phyloP scores from a whole-genome alignment of 2,888 invertebrate genomes.

The Alentia gelatinosa region DNA sequence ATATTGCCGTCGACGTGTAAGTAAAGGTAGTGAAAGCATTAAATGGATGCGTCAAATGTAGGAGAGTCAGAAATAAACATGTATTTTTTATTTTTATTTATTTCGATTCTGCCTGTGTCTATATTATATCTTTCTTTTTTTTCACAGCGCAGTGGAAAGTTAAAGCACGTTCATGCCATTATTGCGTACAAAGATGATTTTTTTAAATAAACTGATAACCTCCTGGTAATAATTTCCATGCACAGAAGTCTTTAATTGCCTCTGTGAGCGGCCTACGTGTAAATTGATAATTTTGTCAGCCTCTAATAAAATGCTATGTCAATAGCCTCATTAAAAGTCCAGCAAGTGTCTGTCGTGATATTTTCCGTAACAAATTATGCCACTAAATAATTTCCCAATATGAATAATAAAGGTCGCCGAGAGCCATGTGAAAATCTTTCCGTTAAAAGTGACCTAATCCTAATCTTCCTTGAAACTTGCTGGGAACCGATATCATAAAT shows the following conservation, averaged over 20 bases:
- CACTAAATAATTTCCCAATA: too few species aligned
- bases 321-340: constrained; percentile 18
- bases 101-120: not conserved
- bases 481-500: too few species aligned
- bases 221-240: constrained; percentile 4
- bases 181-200: not conserved
- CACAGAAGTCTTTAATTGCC: constrained; percentile 32
- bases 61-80: constrained; percentile 10
- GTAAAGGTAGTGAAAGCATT: constrained; percentile 16
- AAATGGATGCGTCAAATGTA: not conserved
- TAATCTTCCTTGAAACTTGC: too few species aligned
- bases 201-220: not conserved
- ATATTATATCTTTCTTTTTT: not conserved
- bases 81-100: constrained; percentile 44
- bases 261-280: constrained; percentile 36
- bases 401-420: too few species aligned
- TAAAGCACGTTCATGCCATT: constrained; percentile 14
- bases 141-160: constrained; percentile 10
- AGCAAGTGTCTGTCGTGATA: not conserved
- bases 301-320: constrained; percentile 33
- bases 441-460: too few species aligned
- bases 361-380: too few species aligned
- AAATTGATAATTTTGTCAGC: constrained; percentile 8
- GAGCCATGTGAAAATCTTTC: too few species aligned
- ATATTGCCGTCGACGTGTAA: not conserved